These are phyloP conservation scores for Lophura nycthemera DNA, from an alignment of 2,113 vertebrate genomes.

Conservation along the genomic window DNA sequence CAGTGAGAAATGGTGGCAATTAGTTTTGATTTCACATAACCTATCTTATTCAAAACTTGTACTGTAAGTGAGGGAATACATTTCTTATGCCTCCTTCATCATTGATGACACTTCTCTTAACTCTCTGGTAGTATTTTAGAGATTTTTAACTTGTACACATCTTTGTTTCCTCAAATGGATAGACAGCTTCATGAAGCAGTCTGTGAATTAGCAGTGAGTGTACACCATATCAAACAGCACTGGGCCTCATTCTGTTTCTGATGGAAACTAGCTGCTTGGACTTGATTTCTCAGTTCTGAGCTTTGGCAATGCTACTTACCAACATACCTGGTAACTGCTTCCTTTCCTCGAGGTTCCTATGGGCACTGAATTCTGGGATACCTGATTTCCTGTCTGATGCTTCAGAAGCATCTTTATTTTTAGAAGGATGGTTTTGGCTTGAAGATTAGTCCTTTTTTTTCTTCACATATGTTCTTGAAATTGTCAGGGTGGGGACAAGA, in stretches of 20 bases:
- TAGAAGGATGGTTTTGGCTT: not conserved
- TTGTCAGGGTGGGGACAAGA: not conserved
- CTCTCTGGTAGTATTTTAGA: not conserved
- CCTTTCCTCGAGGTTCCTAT: not conserved
- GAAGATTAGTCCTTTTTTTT: not conserved
- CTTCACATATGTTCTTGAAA: not conserved
- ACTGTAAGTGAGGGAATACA: fast-evolving
- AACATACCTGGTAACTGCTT: not conserved
- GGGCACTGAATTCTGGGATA: not conserved
- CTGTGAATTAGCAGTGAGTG: not conserved
- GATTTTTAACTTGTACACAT: not conserved
- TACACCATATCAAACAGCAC: not conserved
- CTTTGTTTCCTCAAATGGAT: not conserved
- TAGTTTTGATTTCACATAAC: not conserved
- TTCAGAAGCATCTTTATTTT: not conserved
- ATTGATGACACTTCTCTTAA: not conserved
- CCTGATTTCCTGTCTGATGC: not conserved
- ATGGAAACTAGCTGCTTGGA: not conserved
- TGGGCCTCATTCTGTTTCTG: not conserved
- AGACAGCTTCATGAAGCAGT: not conserved
- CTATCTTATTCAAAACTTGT: not conserved
- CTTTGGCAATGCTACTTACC: not conserved
- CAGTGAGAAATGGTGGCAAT: not conserved
- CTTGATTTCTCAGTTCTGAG: not conserved
- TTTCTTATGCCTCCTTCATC: not conserved